Evolutionary conservation across 2,113 vertebrate species (phyloP).

Genomic region (Sterna hirundo): DNA sequence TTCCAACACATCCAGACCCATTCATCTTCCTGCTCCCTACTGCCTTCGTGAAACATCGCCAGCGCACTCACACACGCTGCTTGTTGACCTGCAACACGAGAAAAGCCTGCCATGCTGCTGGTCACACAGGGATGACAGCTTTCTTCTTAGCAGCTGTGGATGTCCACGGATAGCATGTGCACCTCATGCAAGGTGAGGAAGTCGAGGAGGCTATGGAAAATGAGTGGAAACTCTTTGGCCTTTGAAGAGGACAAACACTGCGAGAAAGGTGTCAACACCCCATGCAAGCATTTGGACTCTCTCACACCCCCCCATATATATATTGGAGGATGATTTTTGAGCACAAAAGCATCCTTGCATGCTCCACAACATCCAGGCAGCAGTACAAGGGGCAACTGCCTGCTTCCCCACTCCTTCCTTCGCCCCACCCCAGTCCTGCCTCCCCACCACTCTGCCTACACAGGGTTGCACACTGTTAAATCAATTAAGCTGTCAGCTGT

Average conservation of each 20-base stretch:
- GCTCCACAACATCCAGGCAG: not conserved
- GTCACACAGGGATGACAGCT: not conserved
- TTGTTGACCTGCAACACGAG: accelerated
- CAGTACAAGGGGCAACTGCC: accelerated
- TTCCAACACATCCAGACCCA: not conserved
- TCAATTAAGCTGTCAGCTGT: not conserved
- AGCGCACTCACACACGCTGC: accelerated
- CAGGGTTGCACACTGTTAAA: not conserved
- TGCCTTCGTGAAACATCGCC: not conserved
- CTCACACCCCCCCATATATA: not conserved
- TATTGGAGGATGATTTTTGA: not conserved
- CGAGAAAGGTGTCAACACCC: not conserved
- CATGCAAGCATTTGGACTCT: accelerated
- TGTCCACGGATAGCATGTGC: not conserved
- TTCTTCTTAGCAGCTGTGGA: not conserved
- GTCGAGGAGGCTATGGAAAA: not conserved
- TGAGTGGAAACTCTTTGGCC: not conserved
- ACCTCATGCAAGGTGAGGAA: not conserved
- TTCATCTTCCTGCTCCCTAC: not conserved
- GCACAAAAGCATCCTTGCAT: not conserved
- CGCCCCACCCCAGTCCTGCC: not conserved
- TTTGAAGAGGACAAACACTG: not conserved
- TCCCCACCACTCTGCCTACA: not conserved
- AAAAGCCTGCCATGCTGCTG: not conserved
- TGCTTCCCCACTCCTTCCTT: not conserved